These are phyloP conservation scores for Pipra filicauda DNA, from an alignment of 2,113 vertebrate species.

Conservation along the genomic window DNA sequence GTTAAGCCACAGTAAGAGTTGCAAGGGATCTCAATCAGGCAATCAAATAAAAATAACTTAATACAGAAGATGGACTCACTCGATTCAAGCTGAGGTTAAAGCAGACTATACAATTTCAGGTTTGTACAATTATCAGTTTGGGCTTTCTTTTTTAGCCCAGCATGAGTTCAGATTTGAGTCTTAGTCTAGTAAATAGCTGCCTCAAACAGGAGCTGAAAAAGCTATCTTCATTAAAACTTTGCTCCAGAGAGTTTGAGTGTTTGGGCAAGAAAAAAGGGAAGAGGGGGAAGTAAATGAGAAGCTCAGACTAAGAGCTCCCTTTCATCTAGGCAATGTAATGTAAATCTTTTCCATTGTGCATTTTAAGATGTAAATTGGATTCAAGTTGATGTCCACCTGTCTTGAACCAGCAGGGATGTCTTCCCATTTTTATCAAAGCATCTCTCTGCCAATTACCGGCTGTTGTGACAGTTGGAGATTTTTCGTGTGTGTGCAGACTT, in stretches of 20 bases:
- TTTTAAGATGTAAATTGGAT: conserved; percentile 65
- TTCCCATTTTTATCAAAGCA: conserved; percentile 47
- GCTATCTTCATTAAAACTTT: conserved; percentile 67
- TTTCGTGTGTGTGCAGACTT: conserved; percentile 16
- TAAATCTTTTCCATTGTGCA: conserved; percentile 32
- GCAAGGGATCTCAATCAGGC: not conserved
- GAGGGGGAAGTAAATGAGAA: not conserved
- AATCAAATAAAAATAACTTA: not conserved
- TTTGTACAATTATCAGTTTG: conserved; percentile 38
- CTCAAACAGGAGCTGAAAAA: conserved; percentile 32
- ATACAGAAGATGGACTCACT: not conserved
- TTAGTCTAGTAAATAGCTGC: conserved; percentile 17
- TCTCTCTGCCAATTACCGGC: conserved; percentile 61
- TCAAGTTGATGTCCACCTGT: conserved; percentile 67
- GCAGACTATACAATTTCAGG: not conserved
- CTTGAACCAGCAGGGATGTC: conserved; percentile 63
- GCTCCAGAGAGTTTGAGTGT: conserved; percentile 21
- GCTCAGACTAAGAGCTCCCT: conserved; percentile 36
- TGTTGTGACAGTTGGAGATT: conserved; percentile 53
- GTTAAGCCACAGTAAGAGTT: not conserved
- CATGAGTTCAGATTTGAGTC: conserved; percentile 20
- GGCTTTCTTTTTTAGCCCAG: conserved; percentile 31
- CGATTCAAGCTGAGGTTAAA: not conserved
- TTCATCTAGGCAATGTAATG: conserved; percentile 44
- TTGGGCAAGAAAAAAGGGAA: conserved; percentile 4